phyloP scores from a whole-genome alignment of 2,113 vertebrate genomes.

The Dromas ardeola region DNA sequence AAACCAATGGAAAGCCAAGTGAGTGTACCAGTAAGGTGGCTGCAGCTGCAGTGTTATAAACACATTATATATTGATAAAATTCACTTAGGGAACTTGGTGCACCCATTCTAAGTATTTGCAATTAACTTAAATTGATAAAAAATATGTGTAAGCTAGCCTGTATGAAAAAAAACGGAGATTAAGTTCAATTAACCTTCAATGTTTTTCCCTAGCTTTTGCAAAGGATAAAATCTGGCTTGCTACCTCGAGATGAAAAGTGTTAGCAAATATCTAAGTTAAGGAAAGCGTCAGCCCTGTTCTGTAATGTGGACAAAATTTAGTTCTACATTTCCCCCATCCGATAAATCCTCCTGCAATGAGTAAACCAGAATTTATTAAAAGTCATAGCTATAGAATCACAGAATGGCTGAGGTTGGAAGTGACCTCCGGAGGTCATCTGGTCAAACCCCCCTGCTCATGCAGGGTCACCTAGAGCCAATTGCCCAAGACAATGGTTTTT shows the following conservation, averaged over 20 bases:
- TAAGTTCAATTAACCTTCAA: neutral
- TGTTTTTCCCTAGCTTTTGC: neutral
- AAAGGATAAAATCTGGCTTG: neutral
- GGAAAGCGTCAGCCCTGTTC: neutral
- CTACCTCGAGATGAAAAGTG: neutral
- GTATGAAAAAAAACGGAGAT: neutral
- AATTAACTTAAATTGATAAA: neutral
- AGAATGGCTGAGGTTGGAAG: neutral
- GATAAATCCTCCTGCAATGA: neutral
- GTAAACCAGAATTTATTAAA: neutral
- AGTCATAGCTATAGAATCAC: neutral
- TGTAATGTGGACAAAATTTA: neutral
- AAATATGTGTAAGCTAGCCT: neutral
- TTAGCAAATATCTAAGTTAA: neutral
- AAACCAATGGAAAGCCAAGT: neutral
- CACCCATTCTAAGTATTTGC: neutral
- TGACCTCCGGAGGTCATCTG: neutral
- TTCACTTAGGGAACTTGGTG: neutral
- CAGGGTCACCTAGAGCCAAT: neutral
- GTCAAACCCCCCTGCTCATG: neutral
- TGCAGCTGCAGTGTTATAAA: neutral
- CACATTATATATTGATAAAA: neutral
- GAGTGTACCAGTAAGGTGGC: neutral
- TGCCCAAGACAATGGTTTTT: neutral
- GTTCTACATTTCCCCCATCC: neutral